Base-by-base conservation (phyloP, 2,797 vertebrate species). In the Macropodus opercularis region DNA sequence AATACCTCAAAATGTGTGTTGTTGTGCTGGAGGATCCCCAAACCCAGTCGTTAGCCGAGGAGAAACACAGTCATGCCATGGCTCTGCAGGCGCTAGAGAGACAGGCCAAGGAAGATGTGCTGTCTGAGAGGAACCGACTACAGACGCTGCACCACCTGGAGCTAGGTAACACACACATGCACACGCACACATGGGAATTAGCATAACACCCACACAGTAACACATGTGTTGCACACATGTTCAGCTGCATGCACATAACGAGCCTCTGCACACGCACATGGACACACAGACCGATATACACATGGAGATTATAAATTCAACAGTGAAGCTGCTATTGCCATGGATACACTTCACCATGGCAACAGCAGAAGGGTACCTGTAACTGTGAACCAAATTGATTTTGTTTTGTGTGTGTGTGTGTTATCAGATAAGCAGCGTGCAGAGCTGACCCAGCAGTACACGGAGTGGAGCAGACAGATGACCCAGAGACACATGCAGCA, bases 401-500 rank as follows among this genome's bases (percentile, higher is more conserved):
- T 82, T 60, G 41, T 66, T 79, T 77, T 61, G 32, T 82, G 49
- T 63, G 26, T 52, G 63, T 57, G 49, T 75, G 70, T 76, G 59
- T 64, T 62, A 64, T 53, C 80, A 92, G 96, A 96, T 69, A 94
- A 95, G 79, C 92, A 96, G 68, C 91, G 91, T 42, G 89, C 92
- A 50, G 95, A 98, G 86, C 81, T 97, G 72, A 93, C 89, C 2
- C 94, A 96, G 77, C 94, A 97, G 73, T 94, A 92, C 63, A 90
- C 90, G 0, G 90, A 88, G 31, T 96, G 94, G 90, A 91, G 86
- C 7, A 81, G 90, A 51, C 93, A 94, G 84, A 88, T 93, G 83
- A 93, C 92, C 69, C 92, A 93, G 87, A 91, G 92, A 81, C 94
- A 96, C 72, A 95, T 93, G 93, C 93, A 96, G 88, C 94, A 96